A percentile compares a stretch with the other conserved stretches of the same genome.
These are phyloP conservation scores for Drosophila anomalipes DNA, from an alignment of 2,888 invertebrate genomes.

Conservation along the genomic window DNA sequence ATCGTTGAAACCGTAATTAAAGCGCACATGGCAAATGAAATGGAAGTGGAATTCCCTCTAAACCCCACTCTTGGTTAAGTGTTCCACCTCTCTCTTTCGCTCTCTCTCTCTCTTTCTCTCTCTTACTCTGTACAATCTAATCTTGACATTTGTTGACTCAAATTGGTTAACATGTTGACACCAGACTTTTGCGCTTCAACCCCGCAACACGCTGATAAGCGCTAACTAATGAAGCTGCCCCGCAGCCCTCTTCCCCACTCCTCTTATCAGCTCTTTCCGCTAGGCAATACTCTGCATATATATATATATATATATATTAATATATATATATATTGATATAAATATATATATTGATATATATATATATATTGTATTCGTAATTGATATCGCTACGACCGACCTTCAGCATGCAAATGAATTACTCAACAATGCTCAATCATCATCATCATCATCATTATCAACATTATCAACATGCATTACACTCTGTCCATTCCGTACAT, in stretches of 20 bases:
- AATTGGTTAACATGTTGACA: constrained; percentile 80
- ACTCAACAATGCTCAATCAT: constrained; percentile 62
- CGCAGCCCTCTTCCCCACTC: not conserved
- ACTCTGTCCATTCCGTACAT: not conserved
- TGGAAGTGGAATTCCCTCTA: not conserved
- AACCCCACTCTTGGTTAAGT: constrained; percentile 17
- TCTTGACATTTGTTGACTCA: constrained; percentile 77
- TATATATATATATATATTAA: constrained; percentile 2
- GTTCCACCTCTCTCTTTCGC: not conserved
- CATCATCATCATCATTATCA: not conserved
- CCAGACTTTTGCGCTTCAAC: constrained; percentile 46
- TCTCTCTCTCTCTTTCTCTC: accelerated
- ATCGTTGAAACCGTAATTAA: constrained; percentile 14
- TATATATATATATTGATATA: too few relatives aligned
- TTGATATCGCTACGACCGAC: constrained; percentile 61
- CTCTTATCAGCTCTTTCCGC: constrained; percentile 47
- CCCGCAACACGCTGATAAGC: constrained; percentile 37
- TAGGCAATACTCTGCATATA: not conserved
- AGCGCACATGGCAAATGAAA: constrained; percentile 24
- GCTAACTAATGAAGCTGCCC: constrained; percentile 46
- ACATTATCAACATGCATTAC: not conserved
- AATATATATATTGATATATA: constrained; percentile 3
- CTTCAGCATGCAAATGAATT: constrained; percentile 74
- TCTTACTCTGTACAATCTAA: constrained; percentile 54
- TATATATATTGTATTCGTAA: constrained; percentile 39